Conservation (phyloP, 2,113 vertebrate genomes). For the Speoplatyrhinus poulsoni region DNA sequence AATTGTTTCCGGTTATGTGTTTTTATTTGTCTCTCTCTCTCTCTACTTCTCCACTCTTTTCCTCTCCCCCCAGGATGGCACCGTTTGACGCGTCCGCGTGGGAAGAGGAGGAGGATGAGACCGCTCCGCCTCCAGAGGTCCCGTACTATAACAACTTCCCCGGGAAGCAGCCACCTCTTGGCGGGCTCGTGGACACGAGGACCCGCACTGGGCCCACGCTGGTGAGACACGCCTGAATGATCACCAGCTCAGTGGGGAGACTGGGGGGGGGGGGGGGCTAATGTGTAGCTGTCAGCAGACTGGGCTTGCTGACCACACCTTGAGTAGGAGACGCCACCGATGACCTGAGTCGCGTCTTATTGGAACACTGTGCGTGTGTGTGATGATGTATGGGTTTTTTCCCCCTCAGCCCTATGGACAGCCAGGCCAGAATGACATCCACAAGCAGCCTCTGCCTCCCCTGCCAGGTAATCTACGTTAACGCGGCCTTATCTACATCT, state of each 20-base stretch:
- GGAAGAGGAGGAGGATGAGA: constrained; percentile 91
- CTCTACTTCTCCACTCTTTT: neutral
- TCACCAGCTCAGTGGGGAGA: neutral
- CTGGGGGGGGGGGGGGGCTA: neutral
- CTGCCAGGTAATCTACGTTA: constrained; percentile 67
- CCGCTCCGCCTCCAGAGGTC: constrained; percentile 83
- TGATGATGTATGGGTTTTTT: constrained; percentile 27
- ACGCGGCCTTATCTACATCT: too few relatives aligned
- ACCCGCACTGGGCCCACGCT: constrained; percentile 84
- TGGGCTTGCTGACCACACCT: too few relatives aligned
- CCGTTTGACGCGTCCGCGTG: constrained; percentile 96
- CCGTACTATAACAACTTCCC: constrained; percentile 98
- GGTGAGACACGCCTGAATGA: constrained; percentile 72
- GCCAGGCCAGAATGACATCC: constrained; percentile 78
- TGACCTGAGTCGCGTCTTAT: neutral
- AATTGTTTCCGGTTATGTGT: neutral
- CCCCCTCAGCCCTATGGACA: constrained; percentile 77
- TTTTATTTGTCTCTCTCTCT: neutral
- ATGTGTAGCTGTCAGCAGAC: too few relatives aligned
- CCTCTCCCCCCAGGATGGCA: constrained; percentile 83
- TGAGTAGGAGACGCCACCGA: too few relatives aligned
- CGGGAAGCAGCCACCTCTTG: constrained; percentile 92
- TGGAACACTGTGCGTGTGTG: neutral
- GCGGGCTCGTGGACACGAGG: constrained; percentile 92
- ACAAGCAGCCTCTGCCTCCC: constrained; percentile 81